Conservation (phyloP, 2,888 invertebrate species). For the Volucella bombylans region DNA sequence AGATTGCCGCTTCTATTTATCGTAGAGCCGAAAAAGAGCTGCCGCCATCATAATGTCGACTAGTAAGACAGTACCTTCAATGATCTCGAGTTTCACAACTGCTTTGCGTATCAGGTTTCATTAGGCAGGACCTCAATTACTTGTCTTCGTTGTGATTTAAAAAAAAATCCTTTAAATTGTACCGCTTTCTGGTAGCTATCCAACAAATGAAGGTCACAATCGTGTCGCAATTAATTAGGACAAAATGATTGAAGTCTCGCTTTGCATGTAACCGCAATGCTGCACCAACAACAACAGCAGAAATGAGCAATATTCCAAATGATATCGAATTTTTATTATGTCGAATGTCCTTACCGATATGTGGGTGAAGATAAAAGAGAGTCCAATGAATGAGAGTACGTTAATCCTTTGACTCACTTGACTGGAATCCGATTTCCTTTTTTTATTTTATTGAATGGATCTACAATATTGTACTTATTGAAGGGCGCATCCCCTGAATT, state of each 20-base stretch:
- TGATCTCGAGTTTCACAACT: slow-evolving; percentile 60
- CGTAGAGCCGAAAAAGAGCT: slow-evolving; percentile 33
- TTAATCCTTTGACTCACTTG: slow-evolving; percentile 49
- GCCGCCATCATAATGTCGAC: slow-evolving; percentile 61
- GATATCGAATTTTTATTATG: slow-evolving; percentile 16
- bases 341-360: slow-evolving; percentile 53
- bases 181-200: slow-evolving; percentile 55
- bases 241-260: slow-evolving; percentile 54
- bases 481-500: slow-evolving; percentile 57
- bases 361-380: slow-evolving; percentile 62
- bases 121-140: neutral
- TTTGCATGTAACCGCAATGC: slow-evolving; percentile 65
- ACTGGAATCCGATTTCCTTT: slow-evolving; percentile 66
- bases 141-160: slow-evolving; percentile 26
- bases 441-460: slow-evolving; percentile 12
- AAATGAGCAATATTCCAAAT: neutral
- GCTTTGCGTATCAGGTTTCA: slow-evolving; percentile 43
- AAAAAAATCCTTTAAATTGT: slow-evolving; percentile 53
- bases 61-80: slow-evolving; percentile 1
- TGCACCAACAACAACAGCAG: too few species aligned
- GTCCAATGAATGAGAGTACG: slow-evolving; percentile 20
- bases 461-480: neutral
- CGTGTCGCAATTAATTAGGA: slow-evolving; percentile 76
- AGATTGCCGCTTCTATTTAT: slow-evolving; percentile 74
- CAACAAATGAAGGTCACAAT: slow-evolving; percentile 74